Conservation (phyloP, 2,797 vertebrate species). For the Heliangelus exortis region DNA sequence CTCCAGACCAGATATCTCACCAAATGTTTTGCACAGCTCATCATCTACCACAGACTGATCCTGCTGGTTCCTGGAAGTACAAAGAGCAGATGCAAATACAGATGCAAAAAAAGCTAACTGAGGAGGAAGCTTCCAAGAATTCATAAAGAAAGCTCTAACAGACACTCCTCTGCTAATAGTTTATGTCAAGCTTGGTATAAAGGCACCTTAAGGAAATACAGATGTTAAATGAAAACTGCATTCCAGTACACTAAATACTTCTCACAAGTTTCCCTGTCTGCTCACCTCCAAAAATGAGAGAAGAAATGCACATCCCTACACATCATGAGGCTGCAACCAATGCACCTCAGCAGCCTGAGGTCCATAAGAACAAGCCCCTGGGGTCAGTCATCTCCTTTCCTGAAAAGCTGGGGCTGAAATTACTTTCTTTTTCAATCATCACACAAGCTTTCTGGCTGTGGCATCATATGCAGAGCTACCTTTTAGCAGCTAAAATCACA, state of each 20-base stretch:
- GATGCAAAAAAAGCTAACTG: neutral
- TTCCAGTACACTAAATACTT: neutral
- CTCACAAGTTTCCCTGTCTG: neutral
- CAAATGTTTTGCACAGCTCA: neutral
- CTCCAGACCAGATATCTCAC: neutral
- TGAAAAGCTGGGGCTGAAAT: neutral
- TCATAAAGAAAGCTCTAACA: neutral
- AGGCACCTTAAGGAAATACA: neutral
- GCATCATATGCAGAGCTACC: neutral
- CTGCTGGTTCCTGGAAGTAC: neutral
- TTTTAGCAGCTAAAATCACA: neutral
- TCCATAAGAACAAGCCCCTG: neutral
- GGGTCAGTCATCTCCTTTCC: neutral
- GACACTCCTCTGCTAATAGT: neutral
- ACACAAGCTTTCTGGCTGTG: neutral
- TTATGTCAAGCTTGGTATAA: neutral
- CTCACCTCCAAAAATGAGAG: neutral
- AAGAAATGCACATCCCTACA: neutral
- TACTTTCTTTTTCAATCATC: neutral
- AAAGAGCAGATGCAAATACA: neutral
- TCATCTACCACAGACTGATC: neutral
- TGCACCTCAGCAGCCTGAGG: neutral
- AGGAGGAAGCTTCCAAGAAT: neutral
- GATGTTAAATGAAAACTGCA: neutral
- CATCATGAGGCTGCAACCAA: neutral